Conservation (phyloP, 2,888 invertebrate genomes). For the Ormyrus thymus region DNA sequence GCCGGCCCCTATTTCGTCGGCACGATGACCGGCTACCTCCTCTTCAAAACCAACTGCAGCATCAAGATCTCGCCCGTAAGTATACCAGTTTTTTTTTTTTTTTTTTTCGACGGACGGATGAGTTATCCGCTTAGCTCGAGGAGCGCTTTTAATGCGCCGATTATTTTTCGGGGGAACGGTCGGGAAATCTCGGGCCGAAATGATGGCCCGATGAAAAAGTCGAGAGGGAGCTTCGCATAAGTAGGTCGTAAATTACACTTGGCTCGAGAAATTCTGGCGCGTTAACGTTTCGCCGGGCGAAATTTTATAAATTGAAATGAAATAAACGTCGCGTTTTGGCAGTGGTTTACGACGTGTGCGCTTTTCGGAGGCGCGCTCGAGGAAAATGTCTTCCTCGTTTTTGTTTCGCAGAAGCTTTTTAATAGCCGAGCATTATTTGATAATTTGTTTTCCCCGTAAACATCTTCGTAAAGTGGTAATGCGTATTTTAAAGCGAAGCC, state of each 20-base stretch:
- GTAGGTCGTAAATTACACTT: too few relatives aligned
- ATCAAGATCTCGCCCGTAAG: slow-evolving; percentile 74
- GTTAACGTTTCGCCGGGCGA: too few relatives aligned
- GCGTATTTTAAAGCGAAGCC: background rate
- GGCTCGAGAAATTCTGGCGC: too few relatives aligned
- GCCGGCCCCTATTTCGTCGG: slow-evolving; percentile 88
- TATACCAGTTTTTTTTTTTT: slow-evolving; percentile 2
- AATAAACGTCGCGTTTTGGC: background rate
- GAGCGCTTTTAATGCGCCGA: too few relatives aligned
- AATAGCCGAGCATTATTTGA: background rate
- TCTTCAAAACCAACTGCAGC: slow-evolving; percentile 82
- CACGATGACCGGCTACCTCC: slow-evolving; percentile 84
- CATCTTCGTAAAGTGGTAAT: background rate
- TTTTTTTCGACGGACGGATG: too few relatives aligned
- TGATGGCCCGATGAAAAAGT: background rate
- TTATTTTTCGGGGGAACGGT: too few relatives aligned
- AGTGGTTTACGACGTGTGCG: background rate
- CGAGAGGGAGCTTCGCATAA: too few relatives aligned
- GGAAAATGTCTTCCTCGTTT: slow-evolving; percentile 3
- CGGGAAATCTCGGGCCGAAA: too few relatives aligned
- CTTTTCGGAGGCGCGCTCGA: background rate
- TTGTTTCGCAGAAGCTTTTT: background rate
- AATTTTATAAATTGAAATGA: too few relatives aligned
- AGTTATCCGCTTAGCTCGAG: too few relatives aligned
- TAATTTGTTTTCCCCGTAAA: slow-evolving; percentile 7